Base-by-base conservation (phyloP, 2,113 vertebrate species). In the Riparia riparia region DNA sequence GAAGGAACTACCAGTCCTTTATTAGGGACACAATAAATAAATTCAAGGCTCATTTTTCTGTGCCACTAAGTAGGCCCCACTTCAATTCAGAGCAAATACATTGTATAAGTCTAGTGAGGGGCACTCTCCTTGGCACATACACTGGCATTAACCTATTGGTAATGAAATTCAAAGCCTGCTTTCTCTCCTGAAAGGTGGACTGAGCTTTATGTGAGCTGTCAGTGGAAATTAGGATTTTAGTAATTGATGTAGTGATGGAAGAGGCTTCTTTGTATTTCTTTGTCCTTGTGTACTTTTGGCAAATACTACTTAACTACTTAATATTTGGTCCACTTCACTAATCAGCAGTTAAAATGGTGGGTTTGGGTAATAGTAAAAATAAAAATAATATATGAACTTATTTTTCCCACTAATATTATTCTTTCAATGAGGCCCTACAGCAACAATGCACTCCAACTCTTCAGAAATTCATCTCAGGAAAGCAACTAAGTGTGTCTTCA, bases 21-120 rank as follows among this genome's bases (percentile, higher is more conserved):
- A 74, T 78, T 88, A 93, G 76, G 82, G 88, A 64, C 39, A 32
- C 71, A 90, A 78, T 90, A 94, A 96, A 92, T 93, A 95, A 94
- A 92, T 71, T 49, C 0, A 1, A 70, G 81, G 11, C 71, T 66
- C 26, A 14, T 81, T 91, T 94, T 94, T 91, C 82, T 94, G n/a
- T 88, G 79, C 47, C 64, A 58, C 63, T 86, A 88, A 93, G 74
- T 94, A 94, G 71, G 85, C 93, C 68, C 39, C 68, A 29, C 85
- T 93, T 93, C 68, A 91, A 21, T 94, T 91, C 85, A 82, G 71
- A 90, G 53, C 92, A 86, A 70, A 57, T 92, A 60, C 28, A 37
- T 95, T 92, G 91, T 25, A 7, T 91, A 91, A 90, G 68, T 58
- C 37, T 56, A 34, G 76, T 47, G 58, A 83, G 39, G n/a, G 64